Base-by-base conservation (phyloP, 2,113 vertebrate species). In the Carassius auratus region DNA sequence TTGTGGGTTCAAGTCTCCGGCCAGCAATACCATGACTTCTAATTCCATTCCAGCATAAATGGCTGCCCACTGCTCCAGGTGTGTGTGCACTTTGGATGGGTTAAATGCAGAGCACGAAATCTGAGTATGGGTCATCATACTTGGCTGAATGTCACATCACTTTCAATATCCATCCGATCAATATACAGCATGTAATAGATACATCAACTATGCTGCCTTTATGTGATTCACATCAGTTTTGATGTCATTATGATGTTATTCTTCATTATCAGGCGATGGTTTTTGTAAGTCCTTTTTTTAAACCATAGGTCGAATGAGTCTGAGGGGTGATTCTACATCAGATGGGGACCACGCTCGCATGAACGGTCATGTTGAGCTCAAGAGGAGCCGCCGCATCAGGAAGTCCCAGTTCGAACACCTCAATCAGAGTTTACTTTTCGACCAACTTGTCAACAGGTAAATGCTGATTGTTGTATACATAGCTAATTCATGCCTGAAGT, bases 371-470 rank as follows among this genome's bases (percentile, higher is more conserved):
- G 96, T 97, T 92, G 97, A 97, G 94, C 95, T 97, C 91, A 97
- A 98, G 94, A 97, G 97, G 94, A 98, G 97, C 92, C 97, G 96
- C 91, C 95, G 96, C 85, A 96, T 97, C 90, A 97, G 94, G 93
- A 99, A 98, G 95, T 99, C 97, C 94, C 96, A 96, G 91, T 99
- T 99, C 91, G 96, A 98, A 93, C 98, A 97, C 86, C 96, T 99
- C 92, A 99, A 99, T 94, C 98, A 99, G 92, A 99, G 97, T 94
- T 95, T 98, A 91, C 95, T 99, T 89, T 99, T 99, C 92, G 98
- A 99, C 94, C 98, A 98, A 91, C 96, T 99, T 90, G 98, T 99
- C 90, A 99, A 99, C 96, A 99, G 98, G 97, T 98, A 89, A 83
- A 8, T 1, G 45, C 77, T 15, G 12, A 33, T 23, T 0, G 8